Conservation (phyloP, 2,113 vertebrate genomes). For the Lepisosteus oculatus region DNA sequence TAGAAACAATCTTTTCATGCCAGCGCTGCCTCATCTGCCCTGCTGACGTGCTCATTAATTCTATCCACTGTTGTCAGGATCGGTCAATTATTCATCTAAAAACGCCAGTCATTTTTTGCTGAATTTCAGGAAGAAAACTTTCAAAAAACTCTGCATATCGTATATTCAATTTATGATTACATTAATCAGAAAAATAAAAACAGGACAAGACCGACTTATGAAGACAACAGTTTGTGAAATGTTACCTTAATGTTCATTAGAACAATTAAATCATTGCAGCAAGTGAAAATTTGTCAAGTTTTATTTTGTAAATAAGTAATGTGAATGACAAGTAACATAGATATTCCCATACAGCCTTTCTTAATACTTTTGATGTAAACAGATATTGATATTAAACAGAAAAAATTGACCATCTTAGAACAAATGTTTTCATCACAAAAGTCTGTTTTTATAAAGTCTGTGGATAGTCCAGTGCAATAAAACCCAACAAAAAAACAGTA, state of each 20-base stretch:
- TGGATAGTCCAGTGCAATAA: constrained; percentile 81
- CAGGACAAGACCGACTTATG: too few species aligned
- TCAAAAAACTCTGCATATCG: too few species aligned
- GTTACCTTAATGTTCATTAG: background rate
- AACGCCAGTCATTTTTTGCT: too few species aligned
- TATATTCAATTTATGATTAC: too few species aligned
- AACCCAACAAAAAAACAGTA: constrained; percentile 71
- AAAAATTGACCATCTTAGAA: constrained; percentile 68
- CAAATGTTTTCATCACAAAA: constrained; percentile 65
- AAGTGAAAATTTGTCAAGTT: constrained; percentile 37
- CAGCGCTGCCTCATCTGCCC: too few species aligned
- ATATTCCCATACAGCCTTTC: constrained; percentile 48
- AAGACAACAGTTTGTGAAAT: too few species aligned
- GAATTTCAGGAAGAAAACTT: too few species aligned
- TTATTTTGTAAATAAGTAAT: constrained; percentile 54
- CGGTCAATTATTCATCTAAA: too few species aligned
- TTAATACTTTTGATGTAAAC: constrained; percentile 77
- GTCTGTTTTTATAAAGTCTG: constrained; percentile 67
- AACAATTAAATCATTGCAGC: background rate
- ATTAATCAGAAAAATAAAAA: too few species aligned
- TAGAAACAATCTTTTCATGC: too few species aligned
- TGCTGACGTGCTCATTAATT: too few species aligned
- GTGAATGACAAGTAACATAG: constrained; percentile 58
- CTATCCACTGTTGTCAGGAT: too few species aligned
- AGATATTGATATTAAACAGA: constrained; percentile 48